Evolutionary conservation across 2,113 vertebrate species (phyloP).

Genomic region (Hystrix brachyura): DNA sequence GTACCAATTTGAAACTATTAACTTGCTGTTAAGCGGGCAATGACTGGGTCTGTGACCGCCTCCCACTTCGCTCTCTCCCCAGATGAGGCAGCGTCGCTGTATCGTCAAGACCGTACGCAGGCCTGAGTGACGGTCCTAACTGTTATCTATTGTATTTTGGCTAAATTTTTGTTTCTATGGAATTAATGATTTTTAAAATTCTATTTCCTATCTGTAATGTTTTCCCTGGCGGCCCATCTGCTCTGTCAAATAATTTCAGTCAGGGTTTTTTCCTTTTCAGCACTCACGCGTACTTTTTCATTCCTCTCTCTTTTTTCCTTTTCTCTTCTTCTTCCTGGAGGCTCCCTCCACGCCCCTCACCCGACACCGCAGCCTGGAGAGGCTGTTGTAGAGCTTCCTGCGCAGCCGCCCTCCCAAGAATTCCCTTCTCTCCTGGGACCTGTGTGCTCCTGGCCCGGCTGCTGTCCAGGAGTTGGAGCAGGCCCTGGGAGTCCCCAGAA

Average conservation of each 20-base stretch:
- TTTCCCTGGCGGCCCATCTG: background rate
- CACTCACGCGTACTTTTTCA: background rate
- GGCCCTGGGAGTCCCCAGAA: background rate
- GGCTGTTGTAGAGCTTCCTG: too few species aligned
- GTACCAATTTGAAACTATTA: slow-evolving; percentile 7
- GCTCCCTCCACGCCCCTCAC: background rate
- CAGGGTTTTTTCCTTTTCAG: background rate
- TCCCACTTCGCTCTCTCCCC: background rate
- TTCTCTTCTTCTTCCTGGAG: background rate
- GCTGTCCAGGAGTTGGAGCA: background rate
- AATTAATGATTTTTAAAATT: slow-evolving; percentile 48
- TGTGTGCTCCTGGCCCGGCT: too few species aligned
- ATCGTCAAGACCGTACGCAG: background rate
- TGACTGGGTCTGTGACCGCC: background rate
- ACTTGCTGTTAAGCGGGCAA: background rate
- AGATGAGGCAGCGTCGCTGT: background rate
- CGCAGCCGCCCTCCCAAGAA: background rate
- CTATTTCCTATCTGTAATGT: slow-evolving; percentile 5
- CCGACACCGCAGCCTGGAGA: background rate
- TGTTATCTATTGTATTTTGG: background rate
- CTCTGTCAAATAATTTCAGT: background rate
- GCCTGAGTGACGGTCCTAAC: background rate
- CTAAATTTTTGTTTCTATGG: slow-evolving; percentile 39
- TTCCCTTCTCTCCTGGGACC: background rate
- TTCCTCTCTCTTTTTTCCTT: background rate